phyloP scores from a whole-genome alignment of 2,888 invertebrate genomes.

The Tenthredo scrophulariae region DNA sequence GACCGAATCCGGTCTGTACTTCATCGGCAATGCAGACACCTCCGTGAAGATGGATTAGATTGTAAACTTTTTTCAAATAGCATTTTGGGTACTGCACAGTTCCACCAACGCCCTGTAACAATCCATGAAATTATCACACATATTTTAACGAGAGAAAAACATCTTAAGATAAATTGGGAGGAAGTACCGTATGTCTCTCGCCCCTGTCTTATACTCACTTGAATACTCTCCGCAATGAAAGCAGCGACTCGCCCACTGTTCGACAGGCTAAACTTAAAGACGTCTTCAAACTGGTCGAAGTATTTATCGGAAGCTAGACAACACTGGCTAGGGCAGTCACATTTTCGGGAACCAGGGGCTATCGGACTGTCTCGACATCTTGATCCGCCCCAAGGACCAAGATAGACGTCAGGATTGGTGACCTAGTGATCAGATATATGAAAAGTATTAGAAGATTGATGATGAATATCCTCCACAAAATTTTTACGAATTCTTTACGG shows the following conservation, averaged over 20 bases:
- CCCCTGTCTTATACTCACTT: constrained; percentile 78
- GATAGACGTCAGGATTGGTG: constrained; percentile 95
- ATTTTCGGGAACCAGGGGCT: constrained; percentile 84
- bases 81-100: constrained; percentile 94
- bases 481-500: background rate
- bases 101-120: constrained; percentile 90
- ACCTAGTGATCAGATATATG: constrained; percentile 79
- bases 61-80: constrained; percentile 90
- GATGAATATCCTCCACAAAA: background rate
- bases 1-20: constrained; percentile 98
- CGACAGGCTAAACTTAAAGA: constrained; percentile 89
- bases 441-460: constrained; percentile 34
- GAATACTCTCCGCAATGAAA: constrained; percentile 97
- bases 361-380: constrained; percentile 93
- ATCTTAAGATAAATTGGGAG: background rate
- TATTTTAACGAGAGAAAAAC: background rate
- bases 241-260: constrained; percentile 88
- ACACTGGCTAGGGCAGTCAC: constrained; percentile 82
- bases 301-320: constrained; percentile 91
- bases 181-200: background rate
- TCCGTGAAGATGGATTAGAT: constrained; percentile 88
- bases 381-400: constrained; percentile 94
- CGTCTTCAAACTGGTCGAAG: constrained; percentile 89
- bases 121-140: constrained; percentile 68
- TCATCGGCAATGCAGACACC: constrained; percentile 96